Conservation (phyloP, 1,140 invertebrate genomes). For the Tachypleus tridentatus region DNA sequence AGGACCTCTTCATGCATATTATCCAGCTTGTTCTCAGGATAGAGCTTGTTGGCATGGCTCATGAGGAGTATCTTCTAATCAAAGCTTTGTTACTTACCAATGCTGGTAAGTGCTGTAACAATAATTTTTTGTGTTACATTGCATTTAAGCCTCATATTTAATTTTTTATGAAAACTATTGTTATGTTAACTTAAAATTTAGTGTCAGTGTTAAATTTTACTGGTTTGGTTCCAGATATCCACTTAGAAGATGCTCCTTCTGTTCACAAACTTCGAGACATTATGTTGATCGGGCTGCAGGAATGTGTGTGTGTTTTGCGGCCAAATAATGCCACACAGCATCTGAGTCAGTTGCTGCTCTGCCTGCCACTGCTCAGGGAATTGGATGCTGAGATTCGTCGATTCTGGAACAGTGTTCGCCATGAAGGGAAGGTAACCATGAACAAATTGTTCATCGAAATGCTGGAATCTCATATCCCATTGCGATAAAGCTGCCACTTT, state of each 20-base stretch:
- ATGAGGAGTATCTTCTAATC: slow-evolving; percentile 83
- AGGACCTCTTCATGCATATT: slow-evolving; percentile 68
- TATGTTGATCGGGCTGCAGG: slow-evolving; percentile 70
- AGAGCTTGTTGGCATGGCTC: slow-evolving; percentile 61
- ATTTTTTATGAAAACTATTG: not conserved
- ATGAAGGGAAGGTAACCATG: slow-evolving; percentile 79
- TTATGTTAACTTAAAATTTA: no score
- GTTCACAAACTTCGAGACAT: slow-evolving; percentile 75
- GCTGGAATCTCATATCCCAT: slow-evolving; percentile 59
- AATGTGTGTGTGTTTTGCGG: slow-evolving; percentile 66
- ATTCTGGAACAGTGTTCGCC: slow-evolving; percentile 80
- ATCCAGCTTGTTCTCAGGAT: slow-evolving; percentile 74
- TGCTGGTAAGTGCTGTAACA: slow-evolving; percentile 33
- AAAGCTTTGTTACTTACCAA: slow-evolving; percentile 88
- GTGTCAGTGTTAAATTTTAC: no score
- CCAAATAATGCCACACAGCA: slow-evolving; percentile 28
- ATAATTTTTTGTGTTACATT: not conserved
- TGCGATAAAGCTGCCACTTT: slow-evolving; percentile 9
- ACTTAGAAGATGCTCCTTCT: slow-evolving; percentile 67
- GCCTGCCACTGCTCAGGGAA: slow-evolving; percentile 75
- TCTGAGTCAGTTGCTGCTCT: slow-evolving; percentile 73
- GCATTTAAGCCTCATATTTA: not conserved
- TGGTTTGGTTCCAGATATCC: slow-evolving; percentile 52
- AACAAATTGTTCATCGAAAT: slow-evolving; percentile 96
- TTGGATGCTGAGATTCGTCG: slow-evolving; percentile 72